Conservation (phyloP, 2,797 vertebrate genomes). For the Echiichthys vipera region DNA sequence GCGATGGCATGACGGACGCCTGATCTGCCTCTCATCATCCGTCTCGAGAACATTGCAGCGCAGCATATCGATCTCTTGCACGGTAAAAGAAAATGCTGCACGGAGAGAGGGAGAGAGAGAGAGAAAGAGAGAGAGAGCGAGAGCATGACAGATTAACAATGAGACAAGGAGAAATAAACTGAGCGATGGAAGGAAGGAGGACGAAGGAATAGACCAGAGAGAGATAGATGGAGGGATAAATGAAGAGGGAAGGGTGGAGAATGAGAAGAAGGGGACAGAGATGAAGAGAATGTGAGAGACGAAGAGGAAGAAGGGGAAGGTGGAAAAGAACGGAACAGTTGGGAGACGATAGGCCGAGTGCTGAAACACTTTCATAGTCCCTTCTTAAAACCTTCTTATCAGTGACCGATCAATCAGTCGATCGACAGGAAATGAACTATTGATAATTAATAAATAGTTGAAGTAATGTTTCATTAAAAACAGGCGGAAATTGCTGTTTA, state of each 20-base stretch:
- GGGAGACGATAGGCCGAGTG: neutral
- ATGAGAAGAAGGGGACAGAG: neutral
- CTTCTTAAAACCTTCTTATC: neutral
- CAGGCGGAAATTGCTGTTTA: too few relatives aligned
- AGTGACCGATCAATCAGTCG: too few relatives aligned
- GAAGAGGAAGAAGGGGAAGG: neutral
- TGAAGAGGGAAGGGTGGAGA: neutral
- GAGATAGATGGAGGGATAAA: neutral
- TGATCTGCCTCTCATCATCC: slow-evolving; percentile 41
- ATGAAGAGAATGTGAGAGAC: neutral
- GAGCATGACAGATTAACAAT: slow-evolving; percentile 8
- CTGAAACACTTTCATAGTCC: neutral
- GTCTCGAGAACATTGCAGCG: slow-evolving; percentile 18
- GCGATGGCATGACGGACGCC: slow-evolving; percentile 31
- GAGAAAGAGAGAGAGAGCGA: neutral
- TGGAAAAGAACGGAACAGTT: neutral
- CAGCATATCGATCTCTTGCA: slow-evolving; percentile 35
- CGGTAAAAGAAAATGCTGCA: neutral
- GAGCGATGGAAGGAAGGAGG: neutral
- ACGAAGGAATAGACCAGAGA: neutral
- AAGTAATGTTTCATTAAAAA: too few relatives aligned
- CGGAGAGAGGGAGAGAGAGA: neutral
- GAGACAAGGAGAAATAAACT: neutral
- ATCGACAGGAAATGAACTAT: too few relatives aligned
- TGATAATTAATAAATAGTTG: too few relatives aligned